These are phyloP conservation scores for Yponomeuta malinellus DNA, from an alignment of 2,888 invertebrate species.

Conservation along the genomic window DNA sequence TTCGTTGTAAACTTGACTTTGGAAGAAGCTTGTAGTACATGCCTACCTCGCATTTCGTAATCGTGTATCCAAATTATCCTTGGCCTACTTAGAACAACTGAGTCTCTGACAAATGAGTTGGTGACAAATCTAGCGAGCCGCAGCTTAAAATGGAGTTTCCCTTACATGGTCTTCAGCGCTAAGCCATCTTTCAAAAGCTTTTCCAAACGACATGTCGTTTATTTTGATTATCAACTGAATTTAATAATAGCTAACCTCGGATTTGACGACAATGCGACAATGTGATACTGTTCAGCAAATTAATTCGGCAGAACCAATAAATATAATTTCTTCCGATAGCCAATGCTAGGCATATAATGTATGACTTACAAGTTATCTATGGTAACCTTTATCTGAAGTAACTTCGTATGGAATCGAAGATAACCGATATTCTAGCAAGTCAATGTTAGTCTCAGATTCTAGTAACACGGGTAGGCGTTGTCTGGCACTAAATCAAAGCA, in stretches of 20 bases:
- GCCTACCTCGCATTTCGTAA: neutral
- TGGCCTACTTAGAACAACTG: neutral
- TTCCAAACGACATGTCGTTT: neutral
- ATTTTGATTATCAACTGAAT: neutral
- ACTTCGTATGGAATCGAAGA: slow-evolving; percentile 30
- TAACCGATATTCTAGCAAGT: too few relatives aligned
- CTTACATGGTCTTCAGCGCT: neutral
- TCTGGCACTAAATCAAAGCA: slow-evolving; percentile 55
- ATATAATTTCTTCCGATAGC: neutral
- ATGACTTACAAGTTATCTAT: neutral
- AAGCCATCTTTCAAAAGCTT: neutral
- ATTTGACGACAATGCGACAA: neutral
- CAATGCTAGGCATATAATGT: too few relatives aligned
- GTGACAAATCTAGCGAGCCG: neutral
- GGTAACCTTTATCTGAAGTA: slow-evolving; percentile 32
- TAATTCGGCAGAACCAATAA: neutral
- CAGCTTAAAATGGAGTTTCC: slow-evolving; percentile 26
- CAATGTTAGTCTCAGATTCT: slow-evolving; percentile 23
- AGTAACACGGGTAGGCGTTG: slow-evolving; percentile 47
- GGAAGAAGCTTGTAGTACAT: too few relatives aligned
- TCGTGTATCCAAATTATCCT: neutral
- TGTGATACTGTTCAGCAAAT: neutral
- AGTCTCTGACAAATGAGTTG: neutral
- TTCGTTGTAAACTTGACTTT: neutral
- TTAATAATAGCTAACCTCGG: too few relatives aligned